Evolutionary conservation across 2,888 invertebrate species (phyloP).

Genomic region (Xestia sexstrigata): DNA sequence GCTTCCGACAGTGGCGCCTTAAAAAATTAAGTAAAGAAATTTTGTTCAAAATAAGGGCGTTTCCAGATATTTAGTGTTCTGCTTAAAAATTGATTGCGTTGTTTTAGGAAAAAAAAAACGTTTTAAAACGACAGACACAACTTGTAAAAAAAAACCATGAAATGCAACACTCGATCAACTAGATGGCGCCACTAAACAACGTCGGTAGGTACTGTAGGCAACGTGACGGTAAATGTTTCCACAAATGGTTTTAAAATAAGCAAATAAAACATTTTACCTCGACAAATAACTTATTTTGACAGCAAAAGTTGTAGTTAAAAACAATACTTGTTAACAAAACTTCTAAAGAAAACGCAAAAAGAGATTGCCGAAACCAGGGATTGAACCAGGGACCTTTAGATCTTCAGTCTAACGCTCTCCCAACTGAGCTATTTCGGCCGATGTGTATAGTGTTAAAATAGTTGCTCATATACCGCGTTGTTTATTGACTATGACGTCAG

Average conservation of each 20-base stretch:
- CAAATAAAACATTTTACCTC: neutral
- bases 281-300: fast-evolving
- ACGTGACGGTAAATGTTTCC: neutral
- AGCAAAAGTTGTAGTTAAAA: neutral
- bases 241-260: neutral
- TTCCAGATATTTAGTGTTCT: too few relatives aligned
- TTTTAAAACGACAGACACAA: neutral
- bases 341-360: slow-evolving; percentile 51
- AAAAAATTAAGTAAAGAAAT: neutral
- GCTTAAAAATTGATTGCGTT: neutral
- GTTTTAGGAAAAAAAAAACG: neutral
- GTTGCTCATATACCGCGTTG: fast-evolving
- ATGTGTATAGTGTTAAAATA: fast-evolving
- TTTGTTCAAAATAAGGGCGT: too few relatives aligned
- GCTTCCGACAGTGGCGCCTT: neutral
- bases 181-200: slow-evolving; percentile 32
- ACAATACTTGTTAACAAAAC: neutral
- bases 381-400: slow-evolving; percentile 87
- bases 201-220: neutral
- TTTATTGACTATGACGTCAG: neutral
- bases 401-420: slow-evolving; percentile 88
- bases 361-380: slow-evolving; percentile 82
- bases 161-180: neutral
- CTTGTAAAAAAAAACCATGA: neutral
- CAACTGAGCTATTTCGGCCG: slow-evolving; percentile 87